Conservation (phyloP, 2,113 vertebrate genomes). For the Microcebus ravelobensis region DNA sequence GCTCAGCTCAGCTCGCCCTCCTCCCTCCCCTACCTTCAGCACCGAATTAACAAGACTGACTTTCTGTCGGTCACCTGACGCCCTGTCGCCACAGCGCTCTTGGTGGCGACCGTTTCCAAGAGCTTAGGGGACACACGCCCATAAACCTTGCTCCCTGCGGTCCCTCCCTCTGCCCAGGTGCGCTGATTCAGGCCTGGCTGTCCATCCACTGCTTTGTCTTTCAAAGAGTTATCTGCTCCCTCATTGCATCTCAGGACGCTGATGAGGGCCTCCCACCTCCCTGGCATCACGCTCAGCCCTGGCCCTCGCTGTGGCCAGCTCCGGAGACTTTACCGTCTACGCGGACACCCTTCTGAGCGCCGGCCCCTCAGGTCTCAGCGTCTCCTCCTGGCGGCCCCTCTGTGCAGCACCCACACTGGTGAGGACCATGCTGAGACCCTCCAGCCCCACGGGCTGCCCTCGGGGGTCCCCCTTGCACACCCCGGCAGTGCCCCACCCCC, state of each 20-base stretch:
- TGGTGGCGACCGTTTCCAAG: no score
- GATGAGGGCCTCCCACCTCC: background rate
- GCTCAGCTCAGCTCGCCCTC: background rate
- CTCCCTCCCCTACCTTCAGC: background rate
- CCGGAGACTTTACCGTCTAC: background rate
- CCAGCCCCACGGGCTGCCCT: fast-evolving
- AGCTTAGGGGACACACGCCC: background rate
- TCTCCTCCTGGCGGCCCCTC: fast-evolving
- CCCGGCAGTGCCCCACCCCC: fast-evolving
- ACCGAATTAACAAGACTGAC: background rate
- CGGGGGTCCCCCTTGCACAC: fast-evolving
- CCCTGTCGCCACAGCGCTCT: background rate
- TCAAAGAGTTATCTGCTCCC: background rate
- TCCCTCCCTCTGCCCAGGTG: fast-evolving
- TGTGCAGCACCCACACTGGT: fast-evolving
- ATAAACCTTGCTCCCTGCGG: fast-evolving
- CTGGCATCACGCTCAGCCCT: background rate
- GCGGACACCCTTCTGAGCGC: background rate
- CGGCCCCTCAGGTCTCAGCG: background rate
- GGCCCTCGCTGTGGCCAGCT: background rate
- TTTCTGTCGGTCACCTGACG: fast-evolving
- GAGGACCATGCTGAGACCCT: background rate
- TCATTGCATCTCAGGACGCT: fast-evolving
- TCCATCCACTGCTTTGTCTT: fast-evolving
- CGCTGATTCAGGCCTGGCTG: fast-evolving